phyloP scores from a whole-genome alignment of 2,113 vertebrate species.

The Aleadryas rufinucha region DNA sequence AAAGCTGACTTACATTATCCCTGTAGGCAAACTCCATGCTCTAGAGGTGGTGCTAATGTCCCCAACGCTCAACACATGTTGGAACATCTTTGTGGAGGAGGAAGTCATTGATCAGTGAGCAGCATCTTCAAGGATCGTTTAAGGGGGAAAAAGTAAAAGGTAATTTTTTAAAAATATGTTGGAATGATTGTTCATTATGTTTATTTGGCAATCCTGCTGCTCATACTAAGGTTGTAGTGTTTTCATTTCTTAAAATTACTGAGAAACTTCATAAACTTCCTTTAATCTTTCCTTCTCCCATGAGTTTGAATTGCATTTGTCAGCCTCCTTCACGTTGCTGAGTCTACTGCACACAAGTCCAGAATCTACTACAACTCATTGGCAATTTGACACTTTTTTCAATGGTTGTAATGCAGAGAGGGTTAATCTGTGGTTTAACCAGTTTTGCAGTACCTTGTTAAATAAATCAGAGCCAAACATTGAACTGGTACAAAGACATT shows the following conservation, averaged over 20 bases:
- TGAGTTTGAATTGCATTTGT: background rate
- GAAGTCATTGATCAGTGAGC: conserved; percentile 55
- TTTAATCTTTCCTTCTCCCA: background rate
- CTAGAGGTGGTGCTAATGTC: conserved; percentile 57
- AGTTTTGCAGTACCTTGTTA: background rate
- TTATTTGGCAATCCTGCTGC: conserved; percentile 59
- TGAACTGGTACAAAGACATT: background rate
- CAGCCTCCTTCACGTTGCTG: background rate
- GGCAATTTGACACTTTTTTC: background rate
- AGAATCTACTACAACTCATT: background rate
- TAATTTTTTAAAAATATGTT: conserved; percentile 32
- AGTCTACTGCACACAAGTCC: background rate
- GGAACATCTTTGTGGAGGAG: conserved; percentile 57
- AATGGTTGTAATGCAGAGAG: background rate
- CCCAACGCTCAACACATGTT: conserved; percentile 48
- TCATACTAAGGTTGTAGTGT: conserved; percentile 5
- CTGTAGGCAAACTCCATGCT: conserved; percentile 56
- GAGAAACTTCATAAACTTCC: background rate
- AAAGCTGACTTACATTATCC: conserved; percentile 56
- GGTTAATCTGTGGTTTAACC: background rate
- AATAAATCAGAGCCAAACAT: background rate
- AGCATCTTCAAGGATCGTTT: conserved; percentile 34
- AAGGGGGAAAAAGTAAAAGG: conserved; percentile 38
- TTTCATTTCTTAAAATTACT: conserved; percentile 20
- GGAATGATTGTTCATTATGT: background rate